These are phyloP conservation scores for Stegophylla sp. DNA, from an alignment of 2,888 invertebrate species.

Conservation along the genomic window DNA sequence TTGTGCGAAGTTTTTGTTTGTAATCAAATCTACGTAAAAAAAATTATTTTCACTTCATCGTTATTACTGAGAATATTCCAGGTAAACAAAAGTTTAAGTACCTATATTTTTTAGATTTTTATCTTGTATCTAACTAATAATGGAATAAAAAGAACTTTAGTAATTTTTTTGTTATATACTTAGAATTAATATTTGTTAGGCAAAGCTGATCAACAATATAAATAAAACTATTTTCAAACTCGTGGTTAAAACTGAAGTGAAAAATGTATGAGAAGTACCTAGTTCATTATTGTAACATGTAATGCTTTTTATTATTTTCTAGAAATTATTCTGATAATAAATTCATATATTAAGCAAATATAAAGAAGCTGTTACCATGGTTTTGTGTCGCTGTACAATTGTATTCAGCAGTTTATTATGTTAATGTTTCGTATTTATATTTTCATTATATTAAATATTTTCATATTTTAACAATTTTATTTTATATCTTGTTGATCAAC, in stretches of 20 bases:
- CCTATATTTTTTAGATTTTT: conserved; percentile 48
- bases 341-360: conserved; percentile 7
- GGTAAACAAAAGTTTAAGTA: conserved; percentile 57
- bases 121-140: conserved; percentile 50
- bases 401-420: conserved; percentile 3
- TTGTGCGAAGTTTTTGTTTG: conserved; percentile 46
- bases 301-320: conserved; percentile 9
- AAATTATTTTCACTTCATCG: conserved; percentile 57
- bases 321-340: not conserved
- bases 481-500: conserved; percentile 56
- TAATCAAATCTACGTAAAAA: conserved; percentile 51
- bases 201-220: conserved; percentile 57
- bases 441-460: not conserved
- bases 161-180: conserved; percentile 5
- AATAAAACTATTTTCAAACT: conserved; percentile 36
- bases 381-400: conserved; percentile 35
- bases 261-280: conserved; percentile 11
- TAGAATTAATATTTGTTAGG: conserved; percentile 37
- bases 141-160: conserved; percentile 17
- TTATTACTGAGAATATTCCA: conserved; percentile 57
- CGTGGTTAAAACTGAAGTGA: conserved; percentile 55
- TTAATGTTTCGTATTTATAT: not conserved
- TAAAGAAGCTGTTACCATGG: conserved; percentile 52
- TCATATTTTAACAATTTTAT: conserved; percentile 10
- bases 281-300: not conserved